A percentile compares a stretch with the other conserved stretches of the same genome.
Conservation (phyloP, 2,888 invertebrate genomes). For the Parthenolecanium corni region DNA sequence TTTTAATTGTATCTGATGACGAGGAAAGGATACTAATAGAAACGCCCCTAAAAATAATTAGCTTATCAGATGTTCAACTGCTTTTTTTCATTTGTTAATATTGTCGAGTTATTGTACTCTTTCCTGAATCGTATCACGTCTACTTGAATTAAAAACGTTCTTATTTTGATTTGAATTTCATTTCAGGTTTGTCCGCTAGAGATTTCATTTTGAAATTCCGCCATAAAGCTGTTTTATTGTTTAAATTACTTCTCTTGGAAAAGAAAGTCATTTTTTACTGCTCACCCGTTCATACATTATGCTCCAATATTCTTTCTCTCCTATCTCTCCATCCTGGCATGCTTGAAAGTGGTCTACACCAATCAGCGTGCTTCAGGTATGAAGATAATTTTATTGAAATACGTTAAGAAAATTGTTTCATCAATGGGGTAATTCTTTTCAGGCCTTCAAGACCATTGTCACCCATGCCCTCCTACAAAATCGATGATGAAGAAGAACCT, state of each 20-base stretch:
- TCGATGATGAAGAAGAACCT: slow-evolving; percentile 38
- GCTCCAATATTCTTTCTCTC: slow-evolving; percentile 73
- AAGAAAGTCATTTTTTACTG: slow-evolving; percentile 82
- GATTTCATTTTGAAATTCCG: slow-evolving; percentile 74
- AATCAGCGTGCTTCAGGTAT: slow-evolving; percentile 70
- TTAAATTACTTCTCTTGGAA: slow-evolving; percentile 83
- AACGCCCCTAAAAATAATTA: too few relatives aligned
- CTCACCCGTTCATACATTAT: slow-evolving; percentile 81
- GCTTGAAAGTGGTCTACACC: slow-evolving; percentile 69
- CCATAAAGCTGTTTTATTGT: slow-evolving; percentile 81
- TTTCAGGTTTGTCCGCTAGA: slow-evolving; percentile 67
- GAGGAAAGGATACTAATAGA: too few relatives aligned
- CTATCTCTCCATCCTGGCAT: slow-evolving; percentile 83
- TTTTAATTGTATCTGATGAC: slow-evolving; percentile 27
- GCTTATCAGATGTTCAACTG: too few relatives aligned
- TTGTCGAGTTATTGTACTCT: too few relatives aligned
- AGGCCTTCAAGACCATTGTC: slow-evolving; percentile 60
- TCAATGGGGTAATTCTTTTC: slow-evolving; percentile 32
- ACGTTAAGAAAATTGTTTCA: background rate
- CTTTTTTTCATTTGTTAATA: too few relatives aligned
- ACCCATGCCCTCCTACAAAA: slow-evolving; percentile 55
- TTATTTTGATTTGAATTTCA: too few relatives aligned
- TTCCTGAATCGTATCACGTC: too few relatives aligned
- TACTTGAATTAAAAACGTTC: too few relatives aligned
- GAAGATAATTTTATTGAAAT: slow-evolving; percentile 32